phyloP scores from a whole-genome alignment of 2,797 vertebrate genomes.

The Selene dorsalis region DNA sequence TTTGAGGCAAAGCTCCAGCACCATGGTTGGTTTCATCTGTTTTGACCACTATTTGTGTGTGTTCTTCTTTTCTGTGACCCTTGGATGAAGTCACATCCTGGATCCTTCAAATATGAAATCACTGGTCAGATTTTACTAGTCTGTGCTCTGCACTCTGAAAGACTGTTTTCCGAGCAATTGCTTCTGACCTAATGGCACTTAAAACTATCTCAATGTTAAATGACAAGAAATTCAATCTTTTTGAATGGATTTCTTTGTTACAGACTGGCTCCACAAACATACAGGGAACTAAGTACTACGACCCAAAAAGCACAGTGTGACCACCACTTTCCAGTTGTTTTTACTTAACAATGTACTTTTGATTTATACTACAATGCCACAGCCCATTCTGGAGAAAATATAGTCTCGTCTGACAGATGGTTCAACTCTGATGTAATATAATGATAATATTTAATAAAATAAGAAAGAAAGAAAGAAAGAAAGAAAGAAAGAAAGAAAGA shows the following conservation, averaged over 20 bases:
- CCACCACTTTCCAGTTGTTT: background rate
- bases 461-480: too few relatives aligned
- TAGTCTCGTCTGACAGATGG: background rate
- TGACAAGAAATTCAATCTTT: background rate
- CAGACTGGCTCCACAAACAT: background rate
- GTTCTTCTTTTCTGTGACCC: slow-evolving; percentile 11
- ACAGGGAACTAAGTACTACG: background rate
- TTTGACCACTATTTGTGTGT: slow-evolving; percentile 26
- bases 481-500: too few relatives aligned
- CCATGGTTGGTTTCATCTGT: slow-evolving; percentile 37
- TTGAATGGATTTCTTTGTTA: background rate
- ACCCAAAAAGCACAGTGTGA: background rate
- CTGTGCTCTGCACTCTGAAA: background rate
- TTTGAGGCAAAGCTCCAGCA: slow-evolving; percentile 63
- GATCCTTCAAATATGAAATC: slow-evolving; percentile 57
- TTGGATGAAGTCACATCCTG: slow-evolving; percentile 38
- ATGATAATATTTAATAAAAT: too few relatives aligned
- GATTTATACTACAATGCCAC: background rate
- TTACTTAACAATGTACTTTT: background rate
- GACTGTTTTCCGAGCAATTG: background rate
- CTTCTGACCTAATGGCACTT: background rate
- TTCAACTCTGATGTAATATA: too few relatives aligned
- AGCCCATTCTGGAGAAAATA: background rate
- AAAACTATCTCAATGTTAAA: background rate
- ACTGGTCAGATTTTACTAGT: slow-evolving; percentile 37